Evolutionary conservation across 2,113 vertebrate species (phyloP), one percentile per base, ranked within the genome.

Genomic region (Spheniscus mendiculus): DNA sequence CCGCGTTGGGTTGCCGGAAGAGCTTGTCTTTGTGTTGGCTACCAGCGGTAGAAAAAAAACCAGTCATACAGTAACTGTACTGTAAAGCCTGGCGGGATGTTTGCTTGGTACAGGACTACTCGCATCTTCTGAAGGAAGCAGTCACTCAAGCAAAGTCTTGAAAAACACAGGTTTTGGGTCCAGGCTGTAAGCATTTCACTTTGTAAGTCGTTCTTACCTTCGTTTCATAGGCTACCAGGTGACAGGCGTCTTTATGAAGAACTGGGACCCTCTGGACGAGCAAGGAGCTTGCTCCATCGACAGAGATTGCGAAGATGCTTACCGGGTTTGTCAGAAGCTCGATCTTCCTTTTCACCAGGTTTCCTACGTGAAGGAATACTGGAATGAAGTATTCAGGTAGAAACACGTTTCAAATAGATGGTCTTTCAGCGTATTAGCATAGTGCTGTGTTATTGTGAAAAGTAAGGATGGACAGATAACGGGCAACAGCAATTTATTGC

Each of bases 371-470:
- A 99, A 99, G 86, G 99, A 99, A 71, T 99, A 99, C 90, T 99
- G 99, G 99, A 98, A 99, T 15, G 98, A 99, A 11, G 99, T 99
- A 10, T 99, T 99, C 96, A 99, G 99, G 99, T 99, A 98, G 45
- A 67, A 77, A 25, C 34, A 32, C 1, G 0, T 66, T 71, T 67
- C 8, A 13, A 12, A 2, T 16, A 67, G 9, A 15, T 22, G 30
- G 2, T 44, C 3, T 79, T 65, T n/a, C 13, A 2, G 11, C 36
- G 1, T 45, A 0, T 29, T 42, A 5, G 5, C 6, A 4, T 49
- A 27, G 10, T 55, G 5, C 30, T 0, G 0, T 8, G 16, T 67
- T 45, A 15, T 1, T 52, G 5, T 55, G 25, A 42, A 66, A 50
- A 65, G 27, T 7, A 12, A 58, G 22, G 34, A 16, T 9, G 34